Percentiles rank a stretch among this genome's conserved stretches.
These are phyloP conservation scores for Oriolus oriolus DNA, from an alignment of 2,113 vertebrate species.

Conservation along the genomic window DNA sequence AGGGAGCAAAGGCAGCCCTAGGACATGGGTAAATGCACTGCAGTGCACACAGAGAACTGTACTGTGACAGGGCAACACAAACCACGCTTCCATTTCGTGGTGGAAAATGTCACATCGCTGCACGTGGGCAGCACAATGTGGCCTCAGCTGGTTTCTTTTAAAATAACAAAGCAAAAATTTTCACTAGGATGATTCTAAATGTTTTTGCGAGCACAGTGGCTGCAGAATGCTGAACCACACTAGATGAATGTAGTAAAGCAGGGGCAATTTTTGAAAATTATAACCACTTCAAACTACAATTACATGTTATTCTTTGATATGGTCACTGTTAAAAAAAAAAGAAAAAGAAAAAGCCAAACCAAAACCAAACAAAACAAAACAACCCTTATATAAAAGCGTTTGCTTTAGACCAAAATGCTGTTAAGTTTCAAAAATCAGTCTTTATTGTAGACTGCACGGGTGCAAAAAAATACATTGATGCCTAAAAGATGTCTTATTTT, in stretches of 20 bases:
- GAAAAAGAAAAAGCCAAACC: too few relatives aligned
- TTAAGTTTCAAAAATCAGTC: background rate
- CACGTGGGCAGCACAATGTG: slow-evolving; percentile 67
- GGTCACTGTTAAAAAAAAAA: background rate
- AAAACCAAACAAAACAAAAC: background rate
- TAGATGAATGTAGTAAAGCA: background rate
- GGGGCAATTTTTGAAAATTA: too few relatives aligned
- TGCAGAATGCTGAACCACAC: background rate
- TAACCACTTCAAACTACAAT: background rate
- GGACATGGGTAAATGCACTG: slow-evolving; percentile 10
- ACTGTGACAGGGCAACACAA: slow-evolving; percentile 43
- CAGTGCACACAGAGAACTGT: slow-evolving; percentile 52
- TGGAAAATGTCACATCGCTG: slow-evolving; percentile 41
- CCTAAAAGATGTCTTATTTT: background rate
- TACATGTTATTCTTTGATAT: background rate
- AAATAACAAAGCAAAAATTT: background rate
- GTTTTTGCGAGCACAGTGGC: background rate
- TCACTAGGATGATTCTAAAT: background rate
- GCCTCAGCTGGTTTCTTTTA: background rate
- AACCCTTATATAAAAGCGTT: background rate
- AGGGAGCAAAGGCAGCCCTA: background rate
- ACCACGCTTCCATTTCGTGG: slow-evolving; percentile 6
- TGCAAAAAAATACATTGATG: background rate
- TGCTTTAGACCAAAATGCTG: background rate
- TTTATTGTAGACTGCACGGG: background rate